A percentile compares a stretch with the other conserved stretches of the same genome.
These are phyloP conservation scores for Stylophora pistillata DNA, from an alignment of 64 coral and sea anemone species.

Conservation along the genomic window DNA sequence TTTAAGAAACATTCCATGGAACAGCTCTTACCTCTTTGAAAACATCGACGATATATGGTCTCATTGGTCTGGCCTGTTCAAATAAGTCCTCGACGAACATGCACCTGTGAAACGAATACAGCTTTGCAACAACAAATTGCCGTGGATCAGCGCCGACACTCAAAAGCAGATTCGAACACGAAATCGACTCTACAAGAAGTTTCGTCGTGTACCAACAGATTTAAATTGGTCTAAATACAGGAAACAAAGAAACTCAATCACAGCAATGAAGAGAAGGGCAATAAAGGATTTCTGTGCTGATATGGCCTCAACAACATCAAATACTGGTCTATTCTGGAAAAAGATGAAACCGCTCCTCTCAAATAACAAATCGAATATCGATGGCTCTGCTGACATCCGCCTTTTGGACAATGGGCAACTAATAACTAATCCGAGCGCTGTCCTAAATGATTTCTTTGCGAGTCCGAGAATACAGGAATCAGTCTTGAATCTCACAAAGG, in stretches of 20 bases:
- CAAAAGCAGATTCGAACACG: too few relatives aligned
- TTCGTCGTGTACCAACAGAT: too few relatives aligned
- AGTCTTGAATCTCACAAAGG: slow-evolving; percentile 22
- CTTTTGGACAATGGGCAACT: slow-evolving; percentile 27
- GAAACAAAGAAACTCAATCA: too few relatives aligned
- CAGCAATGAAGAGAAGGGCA: too few relatives aligned
- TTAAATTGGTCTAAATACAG: too few relatives aligned
- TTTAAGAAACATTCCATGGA: slow-evolving; percentile 46
- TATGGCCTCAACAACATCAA: too few relatives aligned
- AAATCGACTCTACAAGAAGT: too few relatives aligned
- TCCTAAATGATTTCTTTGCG: slow-evolving; percentile 48
- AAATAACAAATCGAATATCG: too few relatives aligned
- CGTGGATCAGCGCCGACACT: too few relatives aligned
- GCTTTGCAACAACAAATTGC: neutral
- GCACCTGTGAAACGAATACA: slow-evolving; percentile 35
- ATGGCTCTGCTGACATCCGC: neutral
- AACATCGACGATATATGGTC: slow-evolving; percentile 64
- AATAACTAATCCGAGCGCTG: slow-evolving; percentile 27
- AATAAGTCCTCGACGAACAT: slow-evolving; percentile 48
- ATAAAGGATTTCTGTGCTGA: too few relatives aligned
- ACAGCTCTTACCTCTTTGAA: slow-evolving; percentile 54
- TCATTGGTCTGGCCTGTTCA: slow-evolving; percentile 52
- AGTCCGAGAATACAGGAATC: slow-evolving; percentile 16
- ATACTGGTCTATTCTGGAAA: too few relatives aligned
- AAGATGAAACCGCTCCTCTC: too few relatives aligned